Conservation (phyloP, 2,888 invertebrate species). For the Melieria picta region DNA sequence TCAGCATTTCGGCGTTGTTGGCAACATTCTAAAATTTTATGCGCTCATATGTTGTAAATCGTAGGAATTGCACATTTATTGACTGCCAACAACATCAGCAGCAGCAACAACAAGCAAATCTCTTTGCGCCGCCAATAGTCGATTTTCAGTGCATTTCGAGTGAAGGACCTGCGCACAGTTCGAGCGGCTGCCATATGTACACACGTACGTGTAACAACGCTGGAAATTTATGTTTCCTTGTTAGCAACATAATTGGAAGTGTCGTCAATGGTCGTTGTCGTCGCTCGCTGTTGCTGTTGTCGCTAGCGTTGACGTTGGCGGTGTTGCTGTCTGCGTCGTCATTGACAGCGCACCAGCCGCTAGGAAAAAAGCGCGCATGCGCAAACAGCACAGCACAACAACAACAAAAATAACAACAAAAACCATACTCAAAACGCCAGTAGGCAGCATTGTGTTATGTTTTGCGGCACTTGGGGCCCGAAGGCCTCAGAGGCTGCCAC, state of each 20-base stretch:
- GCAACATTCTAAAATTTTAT: conserved; percentile 22
- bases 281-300: not conserved
- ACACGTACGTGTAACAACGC: conserved; percentile 35
- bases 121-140: conserved; percentile 19
- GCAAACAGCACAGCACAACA: too few relatives aligned
- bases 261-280: conserved; percentile 47
- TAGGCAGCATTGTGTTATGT: too few relatives aligned
- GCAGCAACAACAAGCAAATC: conserved; percentile 42
- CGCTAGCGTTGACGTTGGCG: conserved; percentile 2
- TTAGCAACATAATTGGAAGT: conserved; percentile 51
- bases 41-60: conserved; percentile 36
- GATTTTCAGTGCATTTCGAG: too few relatives aligned
- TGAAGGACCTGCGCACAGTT: too few relatives aligned
- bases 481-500: too few relatives aligned
- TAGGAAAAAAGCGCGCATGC: conserved; percentile 17
- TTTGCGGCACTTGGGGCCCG: too few relatives aligned
- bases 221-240: conserved; percentile 51
- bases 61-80: conserved; percentile 32
- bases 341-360: conserved; percentile 7
- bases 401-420: too few relatives aligned
- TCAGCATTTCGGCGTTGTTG: not conserved
- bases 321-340: not conserved
- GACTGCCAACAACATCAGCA: conserved; percentile 43
- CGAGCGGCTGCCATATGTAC: too few relatives aligned
- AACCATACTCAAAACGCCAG: too few relatives aligned